Conservation (phyloP, 2,888 invertebrate species). For the Odontocolon sp. region DNA sequence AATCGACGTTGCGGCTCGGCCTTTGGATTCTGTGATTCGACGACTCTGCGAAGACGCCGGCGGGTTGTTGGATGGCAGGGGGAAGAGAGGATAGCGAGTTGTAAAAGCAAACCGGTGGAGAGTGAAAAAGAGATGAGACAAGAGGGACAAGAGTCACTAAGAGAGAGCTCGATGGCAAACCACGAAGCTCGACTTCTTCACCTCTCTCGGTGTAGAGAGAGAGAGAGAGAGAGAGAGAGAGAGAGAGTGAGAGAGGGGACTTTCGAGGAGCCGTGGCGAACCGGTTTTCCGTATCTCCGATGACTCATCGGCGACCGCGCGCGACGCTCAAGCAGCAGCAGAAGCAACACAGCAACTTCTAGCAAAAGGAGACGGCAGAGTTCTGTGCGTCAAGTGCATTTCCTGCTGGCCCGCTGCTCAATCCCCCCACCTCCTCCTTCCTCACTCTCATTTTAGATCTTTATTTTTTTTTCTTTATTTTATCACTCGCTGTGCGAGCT, state of each 20-base stretch:
- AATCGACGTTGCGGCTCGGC: conserved; percentile 65
- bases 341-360: conserved; percentile 1
- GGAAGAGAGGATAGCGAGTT: conserved; percentile 32
- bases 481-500: conserved; percentile 29
- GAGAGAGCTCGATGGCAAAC: conserved; percentile 50
- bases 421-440: conserved; percentile 60
- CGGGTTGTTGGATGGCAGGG: neutral
- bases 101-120: conserved; percentile 23
- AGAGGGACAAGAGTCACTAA: conserved; percentile 30
- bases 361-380: conserved; percentile 25
- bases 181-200: conserved; percentile 29
- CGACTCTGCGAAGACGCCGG: conserved; percentile 55
- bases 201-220: conserved; percentile 70
- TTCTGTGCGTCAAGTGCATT: conserved; percentile 79
- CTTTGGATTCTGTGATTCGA: conserved; percentile 63
- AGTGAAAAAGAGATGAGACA: conserved; percentile 21
- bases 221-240: conserved; percentile 68
- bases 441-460: conserved; percentile 9
- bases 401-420: conserved; percentile 76
- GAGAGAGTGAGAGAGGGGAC: conserved; percentile 42
- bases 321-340: conserved; percentile 53
- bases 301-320: conserved; percentile 76
- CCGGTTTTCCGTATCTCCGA: conserved; percentile 80
- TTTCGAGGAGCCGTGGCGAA: conserved; percentile 70
- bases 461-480: conserved; percentile 9